phyloP scores from a whole-genome alignment of 2,113 vertebrate genomes.

The Vanacampus margaritifer region DNA sequence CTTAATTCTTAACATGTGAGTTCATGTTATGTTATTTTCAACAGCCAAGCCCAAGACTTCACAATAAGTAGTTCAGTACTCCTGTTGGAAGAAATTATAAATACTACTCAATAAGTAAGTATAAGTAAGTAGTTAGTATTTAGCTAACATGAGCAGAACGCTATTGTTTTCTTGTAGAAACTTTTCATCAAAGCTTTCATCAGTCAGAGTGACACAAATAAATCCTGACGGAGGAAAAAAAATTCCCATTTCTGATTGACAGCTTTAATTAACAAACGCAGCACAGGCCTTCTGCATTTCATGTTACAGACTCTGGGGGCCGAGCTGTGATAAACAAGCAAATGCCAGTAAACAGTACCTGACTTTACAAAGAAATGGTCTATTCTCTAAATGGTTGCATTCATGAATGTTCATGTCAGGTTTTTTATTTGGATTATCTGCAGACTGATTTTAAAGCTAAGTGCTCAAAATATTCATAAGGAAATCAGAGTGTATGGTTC shows the following conservation, averaged over 20 bases:
- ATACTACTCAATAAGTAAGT: conserved; percentile 31
- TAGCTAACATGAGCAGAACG: conserved; percentile 55
- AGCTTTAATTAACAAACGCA: conserved; percentile 70
- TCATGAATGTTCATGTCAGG: conserved; percentile 28
- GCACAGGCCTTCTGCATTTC: conserved; percentile 50
- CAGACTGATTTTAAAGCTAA: neutral
- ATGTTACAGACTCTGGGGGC: conserved; percentile 58
- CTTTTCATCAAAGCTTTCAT: conserved; percentile 67
- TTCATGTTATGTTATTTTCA: neutral
- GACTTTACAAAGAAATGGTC: conserved; percentile 51
- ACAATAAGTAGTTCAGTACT: conserved; percentile 1
- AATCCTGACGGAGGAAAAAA: conserved; percentile 54
- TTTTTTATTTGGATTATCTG: conserved; percentile 44
- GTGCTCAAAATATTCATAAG: neutral
- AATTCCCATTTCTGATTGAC: conserved; percentile 62
- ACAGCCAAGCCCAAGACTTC: neutral
- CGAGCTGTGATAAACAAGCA: conserved; percentile 45
- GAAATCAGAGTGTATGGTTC: neutral
- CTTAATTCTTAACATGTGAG: neutral
- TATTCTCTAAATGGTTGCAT: conserved; percentile 63
- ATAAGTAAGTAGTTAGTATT: conserved; percentile 32
- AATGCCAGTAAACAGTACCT: conserved; percentile 54
- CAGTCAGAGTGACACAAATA: conserved; percentile 64
- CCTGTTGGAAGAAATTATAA: conserved; percentile 21
- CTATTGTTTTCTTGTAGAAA: conserved; percentile 57